Conservation (phyloP, 2,888 invertebrate genomes). For the Bembecia ichneumoniformis region DNA sequence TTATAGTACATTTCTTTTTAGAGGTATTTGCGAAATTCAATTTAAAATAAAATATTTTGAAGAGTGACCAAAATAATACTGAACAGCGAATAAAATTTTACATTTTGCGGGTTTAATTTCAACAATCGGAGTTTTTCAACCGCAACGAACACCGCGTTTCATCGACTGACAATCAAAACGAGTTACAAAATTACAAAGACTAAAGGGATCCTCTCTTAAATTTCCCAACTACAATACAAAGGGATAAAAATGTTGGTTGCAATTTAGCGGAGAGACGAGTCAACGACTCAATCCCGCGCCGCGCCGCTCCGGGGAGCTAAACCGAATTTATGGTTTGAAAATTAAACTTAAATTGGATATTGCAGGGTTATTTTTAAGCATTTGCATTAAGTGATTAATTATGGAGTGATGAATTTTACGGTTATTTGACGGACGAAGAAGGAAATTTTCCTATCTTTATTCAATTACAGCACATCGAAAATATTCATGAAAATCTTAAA, state of each 20-base stretch:
- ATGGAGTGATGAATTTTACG: constrained; percentile 33
- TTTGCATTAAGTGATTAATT: constrained; percentile 54
- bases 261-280: constrained; percentile 52
- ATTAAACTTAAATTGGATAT: constrained; percentile 69
- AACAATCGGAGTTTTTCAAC: constrained; percentile 23
- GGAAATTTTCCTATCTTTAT: constrained; percentile 17
- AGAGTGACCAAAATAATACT: too few relatives aligned
- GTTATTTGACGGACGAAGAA: constrained; percentile 26
- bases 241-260: constrained; percentile 62
- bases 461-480: background rate
- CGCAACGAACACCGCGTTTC: constrained; percentile 30
- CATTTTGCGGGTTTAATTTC: constrained; percentile 17
- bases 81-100: too few relatives aligned
- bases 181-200: constrained; percentile 49
- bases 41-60: too few relatives aligned
- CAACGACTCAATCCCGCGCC: constrained; percentile 45
- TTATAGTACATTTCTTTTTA: background rate
- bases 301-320: constrained; percentile 52
- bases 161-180: constrained; percentile 43
- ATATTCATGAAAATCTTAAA: background rate
- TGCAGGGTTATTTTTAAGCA: constrained; percentile 53
- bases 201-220: constrained; percentile 45
- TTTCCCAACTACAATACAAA: constrained; percentile 52
- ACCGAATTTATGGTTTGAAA: constrained; percentile 67
- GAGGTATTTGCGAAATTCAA: background rate